Base-by-base conservation (phyloP, 2,797 vertebrate genomes). In the Geotrypetes seraphini region DNA sequence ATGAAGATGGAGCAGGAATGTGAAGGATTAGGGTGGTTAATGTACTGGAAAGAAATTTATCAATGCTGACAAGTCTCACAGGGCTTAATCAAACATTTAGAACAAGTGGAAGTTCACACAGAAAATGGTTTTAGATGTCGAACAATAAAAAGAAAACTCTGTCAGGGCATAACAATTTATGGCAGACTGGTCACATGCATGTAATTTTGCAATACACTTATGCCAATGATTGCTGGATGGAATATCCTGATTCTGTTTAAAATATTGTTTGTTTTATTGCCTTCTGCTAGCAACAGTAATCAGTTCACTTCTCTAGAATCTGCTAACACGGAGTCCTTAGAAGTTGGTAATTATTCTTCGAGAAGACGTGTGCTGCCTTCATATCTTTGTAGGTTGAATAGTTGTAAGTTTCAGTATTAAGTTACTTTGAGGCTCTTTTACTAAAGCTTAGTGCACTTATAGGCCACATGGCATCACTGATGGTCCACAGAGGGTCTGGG, bases 71-170 rank as follows among this genome's bases (percentile, higher is more conserved):
- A 80, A 73, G 73, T 74, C 69, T 78, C 63, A 70, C 62, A 58
- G 60, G 50, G 62, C 63, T 78, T 71, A 71, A 75, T 77, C 66
- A 79, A 81, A 82, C 73, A 67, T 63, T 71, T 68, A 73, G 69
- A 59, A 55, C 56, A 63, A 73, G 53, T 48, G 55, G 61, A 64
- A 48, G 58, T 36, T 57, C 53, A 67, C 63, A 65, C 27, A 51
- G 63, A 32, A 39, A 53, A 55, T 16, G 47, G 43, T 61, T n/a
- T 62, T 25, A 36, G 50, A 53, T 47, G 44, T 47, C 49, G 46
- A 39, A 66, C 63, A 72, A 75, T 51, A 53, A 66, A n/a, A 67
- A 69, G 54, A 46, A 75, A 81, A 57, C 53, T 71, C 62, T 55
- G 55, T 73, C 65, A 61, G 55, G 52, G 66, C 72, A 71, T 60